Percentiles rank a stretch among this genome's conserved stretches.
These are phyloP conservation scores for Drosophila conformis DNA, from an alignment of 2,888 invertebrate species.

Conservation along the genomic window DNA sequence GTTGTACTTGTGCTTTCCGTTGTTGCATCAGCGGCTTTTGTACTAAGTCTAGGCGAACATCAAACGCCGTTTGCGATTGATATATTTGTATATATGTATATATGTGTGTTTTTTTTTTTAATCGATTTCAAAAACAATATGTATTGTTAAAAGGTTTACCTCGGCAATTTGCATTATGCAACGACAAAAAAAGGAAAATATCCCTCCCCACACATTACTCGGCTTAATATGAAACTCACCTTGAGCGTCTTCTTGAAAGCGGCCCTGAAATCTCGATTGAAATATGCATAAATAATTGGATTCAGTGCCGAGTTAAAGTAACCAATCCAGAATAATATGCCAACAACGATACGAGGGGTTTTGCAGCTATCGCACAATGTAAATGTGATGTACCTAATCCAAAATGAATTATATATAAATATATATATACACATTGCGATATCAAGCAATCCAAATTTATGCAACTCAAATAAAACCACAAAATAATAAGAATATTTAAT, in stretches of 20 bases:
- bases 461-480: neutral
- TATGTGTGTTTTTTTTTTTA: neutral
- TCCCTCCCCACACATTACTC: conserved; percentile 7
- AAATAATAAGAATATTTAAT: neutral
- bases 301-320: conserved; percentile 99
- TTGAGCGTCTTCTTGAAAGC: conserved; percentile 96
- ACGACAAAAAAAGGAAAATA: conserved; percentile 13
- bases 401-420: neutral
- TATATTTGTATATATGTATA: neutral
- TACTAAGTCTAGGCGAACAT: conserved; percentile 64
- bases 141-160: conserved; percentile 49
- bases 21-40: conserved; percentile 46
- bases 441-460: neutral
- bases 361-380: conserved; percentile 91
- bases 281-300: conserved; percentile 98
- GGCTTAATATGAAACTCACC: conserved; percentile 71
- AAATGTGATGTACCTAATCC: conserved; percentile 92
- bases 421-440: neutral
- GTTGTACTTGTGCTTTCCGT: conserved; percentile 34
- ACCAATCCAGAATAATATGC: conserved; percentile 98
- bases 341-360: conserved; percentile 94
- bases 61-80: conserved; percentile 31
- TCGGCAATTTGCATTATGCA: conserved; percentile 17
- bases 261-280: conserved; percentile 97
- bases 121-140: conserved; percentile 39